Evolutionary conservation across 2,888 invertebrate genomes (phyloP), one percentile per base, ranked within the genome.

Genomic region (Caenorhabditis sinica): DNA sequence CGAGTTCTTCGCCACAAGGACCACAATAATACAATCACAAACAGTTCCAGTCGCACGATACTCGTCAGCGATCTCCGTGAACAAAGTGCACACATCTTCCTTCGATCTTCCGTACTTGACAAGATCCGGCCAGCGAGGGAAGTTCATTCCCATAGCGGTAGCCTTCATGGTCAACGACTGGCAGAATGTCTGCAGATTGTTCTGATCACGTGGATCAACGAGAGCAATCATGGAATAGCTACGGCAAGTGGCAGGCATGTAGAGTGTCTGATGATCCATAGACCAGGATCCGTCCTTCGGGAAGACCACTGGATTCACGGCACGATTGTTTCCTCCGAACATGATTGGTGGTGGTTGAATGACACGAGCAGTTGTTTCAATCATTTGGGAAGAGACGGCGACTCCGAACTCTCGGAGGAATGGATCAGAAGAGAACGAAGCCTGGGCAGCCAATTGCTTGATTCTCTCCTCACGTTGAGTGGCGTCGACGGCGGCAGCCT

Each of bases 251-350:
- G 90, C 90, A 0, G 90, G 90, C 82, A 89, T 76, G 83, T 88
- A 90, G 33, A 91, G 87, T 23, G 79, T 85, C 79, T 91, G 90
- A 72, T 90, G 86, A 75, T 90, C 90, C 86, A 90, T 89, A 40
- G 87, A 86, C 91, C 91, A 91, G 13, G 89, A 89, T 30, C 91
- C 91, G 68, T 91, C 91, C 76, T 88, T 88, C 23, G 91, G 91
- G 36, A 80, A 74, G 30, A 91, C 91, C 17, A 89, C 83, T 25
- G 90, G 89, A 73, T 89, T 86, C 30, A 85, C 83, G 58, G 79
- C 73, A 25, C 88, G 79, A 73, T 83, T 86, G 77, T 87, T 87
- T 49, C 88, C 86, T 56, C 90, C 89, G 85, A 90, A 92, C 77
- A 88, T 87, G 71, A 92, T 89, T 49, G 85, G 83, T 43, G 92